These are phyloP conservation scores for Brachyptera putata DNA, from an alignment of 2,888 invertebrate genomes.

Conservation along the genomic window DNA sequence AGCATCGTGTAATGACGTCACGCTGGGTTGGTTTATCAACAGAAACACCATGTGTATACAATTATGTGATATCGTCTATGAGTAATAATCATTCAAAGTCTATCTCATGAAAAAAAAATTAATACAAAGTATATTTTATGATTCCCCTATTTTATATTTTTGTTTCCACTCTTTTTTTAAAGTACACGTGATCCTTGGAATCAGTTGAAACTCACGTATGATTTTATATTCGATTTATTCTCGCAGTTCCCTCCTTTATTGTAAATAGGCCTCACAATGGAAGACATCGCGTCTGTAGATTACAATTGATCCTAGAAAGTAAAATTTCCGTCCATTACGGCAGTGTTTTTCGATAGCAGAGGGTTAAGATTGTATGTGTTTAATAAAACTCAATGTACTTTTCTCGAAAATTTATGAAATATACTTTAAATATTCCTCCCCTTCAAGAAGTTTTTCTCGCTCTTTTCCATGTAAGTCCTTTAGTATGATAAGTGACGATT, in stretches of 20 bases:
- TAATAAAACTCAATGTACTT: conserved; percentile 12
- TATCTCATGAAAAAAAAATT: neutral
- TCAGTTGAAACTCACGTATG: conserved; percentile 18
- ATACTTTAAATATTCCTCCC: conserved; percentile 18
- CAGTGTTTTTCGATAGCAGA: neutral
- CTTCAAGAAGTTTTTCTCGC: conserved; percentile 6
- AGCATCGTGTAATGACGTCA: conserved; percentile 15
- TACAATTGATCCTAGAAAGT: conserved; percentile 16
- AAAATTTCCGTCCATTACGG: conserved; percentile 1
- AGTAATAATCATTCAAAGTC: neutral
- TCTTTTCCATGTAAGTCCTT: neutral
- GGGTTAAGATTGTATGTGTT: neutral
- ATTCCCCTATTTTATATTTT: neutral
- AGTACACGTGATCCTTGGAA: conserved; percentile 10
- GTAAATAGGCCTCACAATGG: conserved; percentile 9
- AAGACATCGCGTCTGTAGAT: neutral
- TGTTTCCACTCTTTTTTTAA: neutral
- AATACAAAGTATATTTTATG: neutral
- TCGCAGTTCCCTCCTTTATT: too few species aligned
- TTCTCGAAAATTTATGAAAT: conserved; percentile 17
- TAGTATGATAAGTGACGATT: conserved; percentile 19
- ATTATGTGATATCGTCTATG: too few species aligned
- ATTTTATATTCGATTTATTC: conserved; percentile 14
- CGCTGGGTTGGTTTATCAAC: too few species aligned
- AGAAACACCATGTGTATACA: too few species aligned